These are phyloP conservation scores for Sphaeramia orbicularis DNA, from an alignment of 2,797 vertebrate genomes.

Conservation along the genomic window DNA sequence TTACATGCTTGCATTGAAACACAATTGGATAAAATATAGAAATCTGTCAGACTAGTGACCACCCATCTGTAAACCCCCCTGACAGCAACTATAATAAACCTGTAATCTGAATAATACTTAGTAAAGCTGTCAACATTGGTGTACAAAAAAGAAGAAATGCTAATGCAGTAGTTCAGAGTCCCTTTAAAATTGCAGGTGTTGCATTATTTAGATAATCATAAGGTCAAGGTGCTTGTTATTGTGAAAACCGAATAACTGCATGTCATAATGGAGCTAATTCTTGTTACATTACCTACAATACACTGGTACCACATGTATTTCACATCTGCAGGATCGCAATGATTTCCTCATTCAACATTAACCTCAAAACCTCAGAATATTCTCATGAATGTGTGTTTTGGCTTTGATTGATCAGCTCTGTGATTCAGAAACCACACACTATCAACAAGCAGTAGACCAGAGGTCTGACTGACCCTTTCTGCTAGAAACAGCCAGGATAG, in stretches of 20 bases:
- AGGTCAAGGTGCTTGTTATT: not conserved
- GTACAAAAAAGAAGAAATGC: not conserved
- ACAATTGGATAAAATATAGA: not conserved
- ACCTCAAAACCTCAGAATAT: constrained; percentile 35
- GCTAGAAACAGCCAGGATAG: constrained; percentile 30
- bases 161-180: not conserved
- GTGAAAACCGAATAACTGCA: constrained; percentile 6
- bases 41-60: not conserved
- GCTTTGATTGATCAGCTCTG: constrained; percentile 24
- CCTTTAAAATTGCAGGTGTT: not conserved
- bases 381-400: constrained; percentile 47
- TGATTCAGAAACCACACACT: constrained; percentile 46
- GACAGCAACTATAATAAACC: not conserved
- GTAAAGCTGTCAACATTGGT: not conserved
- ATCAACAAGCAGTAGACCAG: constrained; percentile 37
- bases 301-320: constrained; percentile 4
- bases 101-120: not conserved
- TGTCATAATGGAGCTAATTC: constrained; percentile 1
- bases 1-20: too few species aligned
- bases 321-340: constrained; percentile 18
- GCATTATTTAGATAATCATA: not conserved
- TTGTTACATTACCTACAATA: not conserved
- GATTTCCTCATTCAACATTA: constrained; percentile 32
- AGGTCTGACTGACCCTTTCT: constrained; percentile 35
- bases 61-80: not conserved